phyloP scores from a whole-genome alignment of 2,113 vertebrate species.

The Thinocorus orbignyianus region DNA sequence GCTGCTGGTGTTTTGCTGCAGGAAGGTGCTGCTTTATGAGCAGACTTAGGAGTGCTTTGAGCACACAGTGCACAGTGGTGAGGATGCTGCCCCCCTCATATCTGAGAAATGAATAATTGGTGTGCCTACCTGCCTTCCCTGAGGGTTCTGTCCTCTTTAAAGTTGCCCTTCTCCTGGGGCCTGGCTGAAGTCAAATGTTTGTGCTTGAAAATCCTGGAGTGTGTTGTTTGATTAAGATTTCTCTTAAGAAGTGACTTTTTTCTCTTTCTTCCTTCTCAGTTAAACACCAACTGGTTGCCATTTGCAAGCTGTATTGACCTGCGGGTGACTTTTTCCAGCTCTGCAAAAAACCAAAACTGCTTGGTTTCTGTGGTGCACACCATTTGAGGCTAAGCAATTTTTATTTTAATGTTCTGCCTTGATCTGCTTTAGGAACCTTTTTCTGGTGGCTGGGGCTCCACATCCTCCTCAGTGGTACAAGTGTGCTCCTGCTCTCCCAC shows the following conservation, averaged over 20 bases:
- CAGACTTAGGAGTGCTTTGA: neutral
- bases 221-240: neutral
- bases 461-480: neutral
- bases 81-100: neutral
- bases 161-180: neutral
- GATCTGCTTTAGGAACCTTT: neutral
- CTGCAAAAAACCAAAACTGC: neutral
- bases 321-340: neutral
- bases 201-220: neutral
- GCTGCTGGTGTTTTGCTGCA: neutral
- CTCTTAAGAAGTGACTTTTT: neutral
- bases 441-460: neutral
- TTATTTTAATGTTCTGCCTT: neutral
- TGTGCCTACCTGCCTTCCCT: neutral
- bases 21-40: neutral
- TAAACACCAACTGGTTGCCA: neutral
- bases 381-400: neutral
- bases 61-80: neutral
- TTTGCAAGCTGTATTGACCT: neutral
- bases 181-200: neutral
- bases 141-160: neutral
- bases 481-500: neutral
- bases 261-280: neutral
- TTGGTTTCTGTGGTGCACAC: fast-evolving
- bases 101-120: neutral